Percentiles rank a stretch among this genome's conserved stretches.
phyloP scores from a whole-genome alignment of 2,888 invertebrate species.

The Petrophora chlorosata region DNA sequence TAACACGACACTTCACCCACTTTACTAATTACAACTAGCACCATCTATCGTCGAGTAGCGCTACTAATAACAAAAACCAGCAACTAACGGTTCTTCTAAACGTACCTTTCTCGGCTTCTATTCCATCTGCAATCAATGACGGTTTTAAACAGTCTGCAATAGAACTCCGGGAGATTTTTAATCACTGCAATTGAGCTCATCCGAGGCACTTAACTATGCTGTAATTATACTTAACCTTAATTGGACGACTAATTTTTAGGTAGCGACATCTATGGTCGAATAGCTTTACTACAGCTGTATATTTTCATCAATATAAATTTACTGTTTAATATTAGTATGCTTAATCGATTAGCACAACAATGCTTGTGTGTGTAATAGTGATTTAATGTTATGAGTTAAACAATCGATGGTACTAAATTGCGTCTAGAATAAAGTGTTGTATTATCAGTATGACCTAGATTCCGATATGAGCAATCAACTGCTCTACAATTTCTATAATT shows the following conservation, averaged over 20 bases:
- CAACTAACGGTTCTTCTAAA: constrained; percentile 47
- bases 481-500: too few relatives aligned
- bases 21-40: constrained; percentile 33
- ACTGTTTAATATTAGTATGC: too few relatives aligned
- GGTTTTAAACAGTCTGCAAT: constrained; percentile 15
- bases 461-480: constrained; percentile 36
- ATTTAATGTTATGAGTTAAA: not conserved
- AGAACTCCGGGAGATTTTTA: constrained; percentile 41
- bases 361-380: too few relatives aligned
- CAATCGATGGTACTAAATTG: not conserved
- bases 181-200: constrained; percentile 49
- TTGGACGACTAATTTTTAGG: constrained; percentile 2
- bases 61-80: constrained; percentile 37
- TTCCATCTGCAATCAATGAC: too few relatives aligned
- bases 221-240: constrained; percentile 7
- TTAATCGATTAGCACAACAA: too few relatives aligned
- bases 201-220: constrained; percentile 37
- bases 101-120: constrained; percentile 45
- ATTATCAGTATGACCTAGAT: constrained; percentile 49
- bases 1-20: constrained; percentile 2
- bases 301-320: not conserved
- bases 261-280: constrained; percentile 13
- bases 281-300: constrained; percentile 1
- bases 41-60: constrained; percentile 59
- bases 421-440: constrained; percentile 7